Evolutionary conservation across 2,797 vertebrate species (phyloP), one percentile per base, ranked within the genome.

Genomic region (Sebastes jordani): DNA sequence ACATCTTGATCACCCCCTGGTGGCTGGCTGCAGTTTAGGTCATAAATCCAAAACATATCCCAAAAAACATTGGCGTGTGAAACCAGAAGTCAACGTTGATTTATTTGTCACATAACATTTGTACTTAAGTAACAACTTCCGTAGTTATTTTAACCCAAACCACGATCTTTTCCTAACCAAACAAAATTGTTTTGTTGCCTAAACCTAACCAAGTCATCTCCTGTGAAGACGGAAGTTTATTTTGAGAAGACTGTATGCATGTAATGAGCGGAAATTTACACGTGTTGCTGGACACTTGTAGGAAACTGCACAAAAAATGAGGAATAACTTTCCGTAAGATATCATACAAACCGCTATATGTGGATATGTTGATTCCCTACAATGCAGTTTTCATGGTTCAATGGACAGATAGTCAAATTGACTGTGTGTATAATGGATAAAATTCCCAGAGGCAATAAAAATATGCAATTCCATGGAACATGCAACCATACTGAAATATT

Each of bases 401-500:
- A 76, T 62, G 11, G 14, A 68, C 7, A 32, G 10, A 18, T 46
- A 46, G 42, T 46, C 16, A 52, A 73, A 64, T 9, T 56, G n/a
- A 69, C 23, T 59, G 23, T 36, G n/a, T 61, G 3, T 68, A n/a
- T 29, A 65, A 81, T 56, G 38, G 30, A 70, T 71, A 54, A 23
- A 27, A 64, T 38, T 73, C 25, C 58, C 52, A 1, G 8, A 56
- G 36, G 46, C 20, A 78, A 78, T 30, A 59, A 4, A 67, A 49
- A 58, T 10, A 69, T 74, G 9, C 30, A 34, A 70, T 67, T 52
- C 27, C 30, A 30, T 60, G 22, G 36, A 71, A 68, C 34, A 56
- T 60, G 34, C 25, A 49, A 49, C 34, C 18, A 38, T 22, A 58
- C 55, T 74, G 61, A 55, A 69, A 81, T 59, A 73, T 66, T 71